These are phyloP conservation scores for Notamacropus eugenii DNA, from an alignment of 2,797 vertebrate genomes.

Conservation along the genomic window DNA sequence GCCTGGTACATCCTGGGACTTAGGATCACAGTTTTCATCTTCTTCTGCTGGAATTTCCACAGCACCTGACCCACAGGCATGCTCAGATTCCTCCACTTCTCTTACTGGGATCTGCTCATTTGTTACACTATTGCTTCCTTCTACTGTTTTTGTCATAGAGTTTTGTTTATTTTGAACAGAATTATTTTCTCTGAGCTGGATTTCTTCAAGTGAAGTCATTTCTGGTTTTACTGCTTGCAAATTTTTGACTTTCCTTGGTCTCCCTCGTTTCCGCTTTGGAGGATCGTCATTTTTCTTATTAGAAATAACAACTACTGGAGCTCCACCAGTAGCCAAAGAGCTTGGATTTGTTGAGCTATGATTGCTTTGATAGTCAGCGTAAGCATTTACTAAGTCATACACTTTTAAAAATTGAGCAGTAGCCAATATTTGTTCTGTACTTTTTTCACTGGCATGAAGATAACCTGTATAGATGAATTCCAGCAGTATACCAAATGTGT, in stretches of 20 bases:
- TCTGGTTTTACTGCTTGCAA: slow-evolving; percentile 68
- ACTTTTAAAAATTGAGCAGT: slow-evolving; percentile 92
- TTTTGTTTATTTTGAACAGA: slow-evolving; percentile 85
- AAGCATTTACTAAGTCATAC: slow-evolving; percentile 90
- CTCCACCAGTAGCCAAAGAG: slow-evolving; percentile 30
- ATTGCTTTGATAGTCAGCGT: slow-evolving; percentile 83
- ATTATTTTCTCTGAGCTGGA: slow-evolving; percentile 85
- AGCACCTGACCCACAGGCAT: slow-evolving; percentile 71
- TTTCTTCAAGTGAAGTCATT: slow-evolving; percentile 69
- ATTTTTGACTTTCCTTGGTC: slow-evolving; percentile 88
- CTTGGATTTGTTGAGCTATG: slow-evolving; percentile 27
- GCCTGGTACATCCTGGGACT: slow-evolving; percentile 74
- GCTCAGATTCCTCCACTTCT: slow-evolving; percentile 73
- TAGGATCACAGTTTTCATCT: slow-evolving; percentile 85
- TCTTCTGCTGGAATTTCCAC: slow-evolving; percentile 73
- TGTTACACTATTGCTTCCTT: slow-evolving; percentile 54
- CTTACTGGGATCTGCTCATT: slow-evolving; percentile 65
- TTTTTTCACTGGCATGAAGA: slow-evolving; percentile 89
- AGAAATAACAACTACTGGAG: slow-evolving; percentile 54
- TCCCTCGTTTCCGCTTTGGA: slow-evolving; percentile 91
- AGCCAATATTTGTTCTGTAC: slow-evolving; percentile 89
- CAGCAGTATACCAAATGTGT: slow-evolving; percentile 90
- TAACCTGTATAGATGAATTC: slow-evolving; percentile 96
- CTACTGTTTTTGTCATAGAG: slow-evolving; percentile 65
- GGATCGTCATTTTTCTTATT: slow-evolving; percentile 76